Evolutionary conservation across 2,797 vertebrate genomes (phyloP).

Genomic region (Pachyuromys duprasi): DNA sequence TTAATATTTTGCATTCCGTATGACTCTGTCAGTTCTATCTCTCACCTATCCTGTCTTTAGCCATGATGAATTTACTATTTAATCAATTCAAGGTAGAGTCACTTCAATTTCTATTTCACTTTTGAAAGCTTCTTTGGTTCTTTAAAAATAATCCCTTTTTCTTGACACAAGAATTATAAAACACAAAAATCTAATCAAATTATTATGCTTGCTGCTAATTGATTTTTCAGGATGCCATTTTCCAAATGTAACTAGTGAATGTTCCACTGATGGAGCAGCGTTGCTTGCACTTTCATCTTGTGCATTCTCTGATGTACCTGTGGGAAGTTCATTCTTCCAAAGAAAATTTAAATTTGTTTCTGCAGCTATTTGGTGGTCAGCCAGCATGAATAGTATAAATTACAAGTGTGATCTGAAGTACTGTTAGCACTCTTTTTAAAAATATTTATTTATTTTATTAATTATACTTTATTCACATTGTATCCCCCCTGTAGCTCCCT

Average conservation of each 20-base stretch:
- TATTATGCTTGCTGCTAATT: background rate
- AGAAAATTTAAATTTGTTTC: conserved; percentile 39
- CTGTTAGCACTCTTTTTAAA: too few relatives aligned
- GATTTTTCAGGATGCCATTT: background rate
- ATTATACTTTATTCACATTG: too few relatives aligned
- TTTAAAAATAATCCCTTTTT: background rate
- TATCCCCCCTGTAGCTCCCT: too few relatives aligned
- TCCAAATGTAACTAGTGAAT: background rate
- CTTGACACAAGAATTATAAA: background rate
- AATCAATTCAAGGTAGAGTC: conserved; percentile 6
- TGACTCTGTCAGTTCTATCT: background rate
- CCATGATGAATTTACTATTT: background rate
- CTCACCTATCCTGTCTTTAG: background rate
- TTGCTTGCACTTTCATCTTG: background rate
- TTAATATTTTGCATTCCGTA: background rate
- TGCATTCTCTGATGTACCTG: background rate
- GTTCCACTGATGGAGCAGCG: background rate
- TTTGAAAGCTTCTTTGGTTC: background rate
- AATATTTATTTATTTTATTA: too few relatives aligned
- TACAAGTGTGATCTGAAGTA: background rate
- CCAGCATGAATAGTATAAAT: background rate
- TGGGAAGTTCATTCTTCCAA: background rate
- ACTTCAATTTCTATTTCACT: background rate
- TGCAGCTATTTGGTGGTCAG: background rate
- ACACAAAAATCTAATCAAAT: background rate